Percentiles rank a stretch among this genome's conserved stretches.
Evolutionary conservation across 2,113 vertebrate species (phyloP).

Genomic region (Corapipo altera): DNA sequence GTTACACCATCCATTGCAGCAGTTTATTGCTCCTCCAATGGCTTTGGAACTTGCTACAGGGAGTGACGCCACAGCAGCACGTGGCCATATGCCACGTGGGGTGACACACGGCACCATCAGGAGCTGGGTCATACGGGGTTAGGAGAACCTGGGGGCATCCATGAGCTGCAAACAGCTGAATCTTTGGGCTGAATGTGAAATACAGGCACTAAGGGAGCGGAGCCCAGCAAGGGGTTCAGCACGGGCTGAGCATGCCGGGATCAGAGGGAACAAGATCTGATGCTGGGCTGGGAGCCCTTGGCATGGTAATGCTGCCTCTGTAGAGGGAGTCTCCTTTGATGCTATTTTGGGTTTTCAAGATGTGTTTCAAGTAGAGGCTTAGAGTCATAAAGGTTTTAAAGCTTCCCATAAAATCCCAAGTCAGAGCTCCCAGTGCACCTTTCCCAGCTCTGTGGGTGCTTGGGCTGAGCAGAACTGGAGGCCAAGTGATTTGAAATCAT

Average conservation of each 20-base stretch:
- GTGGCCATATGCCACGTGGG: accelerated
- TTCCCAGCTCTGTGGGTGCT: not conserved
- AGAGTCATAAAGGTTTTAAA: not conserved
- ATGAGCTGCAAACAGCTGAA: not conserved
- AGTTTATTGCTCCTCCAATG: not conserved
- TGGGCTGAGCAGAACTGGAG: not conserved
- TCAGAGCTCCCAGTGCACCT: not conserved
- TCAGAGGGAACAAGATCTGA: accelerated
- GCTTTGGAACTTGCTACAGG: not conserved
- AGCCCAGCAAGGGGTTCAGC: not conserved
- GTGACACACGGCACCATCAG: accelerated
- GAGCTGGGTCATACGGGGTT: not conserved
- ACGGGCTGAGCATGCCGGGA: accelerated
- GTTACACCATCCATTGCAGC: not conserved
- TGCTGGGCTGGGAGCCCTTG: not conserved
- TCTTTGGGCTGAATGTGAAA: not conserved
- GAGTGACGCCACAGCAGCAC: not conserved
- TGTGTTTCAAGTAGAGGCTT: not conserved
- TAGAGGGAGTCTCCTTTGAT: not conserved
- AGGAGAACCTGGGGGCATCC: not conserved
- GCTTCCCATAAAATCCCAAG: not conserved
- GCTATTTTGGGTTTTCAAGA: not conserved
- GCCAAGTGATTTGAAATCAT: not conserved
- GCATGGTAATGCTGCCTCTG: not conserved
- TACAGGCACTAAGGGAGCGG: not conserved